These are phyloP conservation scores for Mobula birostris DNA, from an alignment of 2,113 vertebrate species.

Conservation along the genomic window DNA sequence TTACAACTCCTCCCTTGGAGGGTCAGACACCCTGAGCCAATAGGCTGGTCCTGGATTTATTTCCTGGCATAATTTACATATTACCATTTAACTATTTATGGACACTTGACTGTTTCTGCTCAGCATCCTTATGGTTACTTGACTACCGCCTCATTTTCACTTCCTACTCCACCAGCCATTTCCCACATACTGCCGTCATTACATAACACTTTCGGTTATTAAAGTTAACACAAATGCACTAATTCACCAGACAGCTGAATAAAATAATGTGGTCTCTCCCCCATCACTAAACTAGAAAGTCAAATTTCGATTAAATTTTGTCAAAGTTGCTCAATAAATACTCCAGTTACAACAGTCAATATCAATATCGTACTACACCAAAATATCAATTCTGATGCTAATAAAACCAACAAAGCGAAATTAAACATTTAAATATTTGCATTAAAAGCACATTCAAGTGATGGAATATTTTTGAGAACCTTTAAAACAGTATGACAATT, in stretches of 20 bases:
- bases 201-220: not conserved
- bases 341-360: conserved; percentile 20
- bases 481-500: conserved; percentile 27
- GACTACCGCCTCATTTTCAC: not conserved
- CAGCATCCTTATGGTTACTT: not conserved
- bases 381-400: conserved; percentile 7
- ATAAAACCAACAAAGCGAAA: conserved; percentile 19
- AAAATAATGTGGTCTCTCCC: not conserved
- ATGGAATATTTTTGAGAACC: not conserved
- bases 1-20: too few relatives aligned
- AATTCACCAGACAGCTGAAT: not conserved
- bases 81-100: too few relatives aligned
- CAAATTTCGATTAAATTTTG: not conserved
- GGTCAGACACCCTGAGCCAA: too few relatives aligned
- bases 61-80: too few relatives aligned
- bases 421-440: conserved; percentile 34
- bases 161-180: not conserved
- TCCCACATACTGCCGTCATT: not conserved
- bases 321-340: not conserved
- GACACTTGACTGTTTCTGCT: not conserved
- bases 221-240: not conserved
- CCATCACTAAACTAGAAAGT: not conserved
- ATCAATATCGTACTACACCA: not conserved
- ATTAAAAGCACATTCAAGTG: conserved; percentile 27
- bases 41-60: too few relatives aligned